Evolutionary conservation across 2,888 invertebrate species (phyloP), one percentile per base, ranked within the genome.

Genomic region (Chaetogeoica ovagalla): DNA sequence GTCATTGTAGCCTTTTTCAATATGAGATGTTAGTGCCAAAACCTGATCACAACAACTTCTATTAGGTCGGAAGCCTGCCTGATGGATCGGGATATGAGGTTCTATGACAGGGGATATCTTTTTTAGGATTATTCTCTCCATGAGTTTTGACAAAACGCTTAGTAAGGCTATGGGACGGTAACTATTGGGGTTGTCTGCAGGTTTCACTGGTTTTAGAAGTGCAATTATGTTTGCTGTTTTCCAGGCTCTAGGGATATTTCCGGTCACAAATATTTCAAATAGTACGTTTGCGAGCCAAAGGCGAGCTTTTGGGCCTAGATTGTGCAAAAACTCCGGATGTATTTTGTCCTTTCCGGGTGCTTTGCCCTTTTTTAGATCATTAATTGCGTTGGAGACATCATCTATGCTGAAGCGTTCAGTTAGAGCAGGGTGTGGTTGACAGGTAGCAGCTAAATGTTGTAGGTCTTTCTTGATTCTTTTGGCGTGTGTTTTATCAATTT

Each of bases 301-400:
- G 11, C 30, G 72, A 6, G 60, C 30, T 60, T 72, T 72, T 43
- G 60, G 60, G 23, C 43, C 48, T 43, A 48, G 17, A 4, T 72
- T 72, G 2, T 60, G 21, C 13, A 72, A 8, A 19, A 43, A 60
- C 30, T 72, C 17, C 5, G 23, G 60, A 7, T 72, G 60, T 13
- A 72, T 71, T 39, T 52, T 39, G n/a, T 69, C 48, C 19, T 48
- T 68, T 15, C 68, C 68, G 23, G 43, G 52, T 52, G 52, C 68
- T 68, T 68, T 68, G 19, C 69, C 69, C 13, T 19, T 30, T 55
- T 69, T 69, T 23, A 69, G 30, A 2, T 71, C 43, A 17, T 71
- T 71, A 9, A 71, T 60, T 59, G 43, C 71, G 17, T 71, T 59
- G 23, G 17, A 59, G 5, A 71, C 39, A 5, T 71, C 15, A 57